Evolutionary conservation across 1,140 invertebrate genomes (phyloP).

Genomic region (Streblospio benedicti): DNA sequence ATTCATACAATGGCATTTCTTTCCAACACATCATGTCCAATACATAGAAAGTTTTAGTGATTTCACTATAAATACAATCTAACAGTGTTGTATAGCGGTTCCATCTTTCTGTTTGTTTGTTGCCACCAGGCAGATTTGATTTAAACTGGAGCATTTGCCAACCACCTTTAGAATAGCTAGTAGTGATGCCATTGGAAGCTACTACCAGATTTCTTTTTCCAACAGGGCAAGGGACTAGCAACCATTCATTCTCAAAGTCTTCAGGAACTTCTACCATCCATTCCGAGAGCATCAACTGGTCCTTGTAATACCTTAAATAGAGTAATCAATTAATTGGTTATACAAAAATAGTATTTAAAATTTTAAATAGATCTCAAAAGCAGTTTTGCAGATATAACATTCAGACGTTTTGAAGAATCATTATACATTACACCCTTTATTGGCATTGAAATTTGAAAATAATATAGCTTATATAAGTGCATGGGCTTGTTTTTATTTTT

Average conservation of each 20-base stretch:
- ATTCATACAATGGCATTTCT: constrained; percentile 62
- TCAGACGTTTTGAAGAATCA: too few species aligned
- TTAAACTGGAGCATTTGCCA: background rate
- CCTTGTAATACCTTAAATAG: too few species aligned
- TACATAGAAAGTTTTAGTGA: constrained; percentile 60
- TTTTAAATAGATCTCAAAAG: too few species aligned
- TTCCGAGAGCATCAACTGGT: constrained; percentile 73
- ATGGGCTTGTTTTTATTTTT: too few species aligned
- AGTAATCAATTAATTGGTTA: too few species aligned
- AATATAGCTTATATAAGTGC: too few species aligned
- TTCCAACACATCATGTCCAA: constrained; percentile 78
- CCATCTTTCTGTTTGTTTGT: background rate
- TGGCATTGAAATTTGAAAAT: too few species aligned
- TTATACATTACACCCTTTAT: too few species aligned
- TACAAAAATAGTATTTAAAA: too few species aligned
- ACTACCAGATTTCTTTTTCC: constrained; percentile 70
- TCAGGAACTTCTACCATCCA: constrained; percentile 79
- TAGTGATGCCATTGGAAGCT: constrained; percentile 59
- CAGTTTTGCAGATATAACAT: too few species aligned
- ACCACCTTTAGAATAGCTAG: constrained; percentile 1
- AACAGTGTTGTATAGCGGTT: constrained; percentile 51
- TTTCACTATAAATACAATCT: constrained; percentile 68
- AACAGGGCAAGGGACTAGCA: constrained; percentile 71
- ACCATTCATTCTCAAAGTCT: constrained; percentile 64
- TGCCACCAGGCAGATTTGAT: background rate